A percentile compares a stretch with the other conserved stretches of the same genome.
Evolutionary conservation across 2,888 invertebrate species (phyloP).

Genomic region (Scaptomyza polygonia): DNA sequence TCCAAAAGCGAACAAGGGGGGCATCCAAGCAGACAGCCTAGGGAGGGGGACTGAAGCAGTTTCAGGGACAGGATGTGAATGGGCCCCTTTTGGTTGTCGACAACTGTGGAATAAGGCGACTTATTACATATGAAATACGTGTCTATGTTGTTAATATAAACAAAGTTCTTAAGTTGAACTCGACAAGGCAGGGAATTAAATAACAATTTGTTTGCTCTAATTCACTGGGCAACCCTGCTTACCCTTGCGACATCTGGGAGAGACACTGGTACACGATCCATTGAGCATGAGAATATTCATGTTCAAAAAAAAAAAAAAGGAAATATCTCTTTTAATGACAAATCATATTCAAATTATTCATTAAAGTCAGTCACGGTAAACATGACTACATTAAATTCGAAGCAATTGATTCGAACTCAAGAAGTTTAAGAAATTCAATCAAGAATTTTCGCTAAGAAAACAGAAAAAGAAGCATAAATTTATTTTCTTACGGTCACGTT

Average conservation of each 20-base stretch:
- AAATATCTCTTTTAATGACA: constrained; percentile 15
- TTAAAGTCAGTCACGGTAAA: constrained; percentile 13
- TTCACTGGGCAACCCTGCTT: constrained; percentile 8
- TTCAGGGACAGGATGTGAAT: constrained; percentile 68
- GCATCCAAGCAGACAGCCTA: constrained; percentile 20
- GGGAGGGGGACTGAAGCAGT: not conserved
- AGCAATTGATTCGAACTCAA: too few species aligned
- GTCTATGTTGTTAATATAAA: constrained; percentile 40
- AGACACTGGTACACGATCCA: not conserved
- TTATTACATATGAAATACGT: constrained; percentile 68
- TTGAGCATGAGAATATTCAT: constrained; percentile 2
- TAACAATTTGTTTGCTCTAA: constrained; percentile 51
- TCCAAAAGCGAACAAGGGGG: constrained; percentile 10
- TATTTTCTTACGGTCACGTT: constrained; percentile 4
- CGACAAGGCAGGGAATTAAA: constrained; percentile 46
- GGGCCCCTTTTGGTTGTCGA: constrained; percentile 77
- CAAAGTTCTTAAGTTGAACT: constrained; percentile 29
- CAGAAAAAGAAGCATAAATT: too few species aligned
- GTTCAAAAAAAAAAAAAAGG: not conserved
- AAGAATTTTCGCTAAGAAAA: too few species aligned
- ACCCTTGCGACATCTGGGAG: not conserved
- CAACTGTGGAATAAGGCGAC: constrained; percentile 48
- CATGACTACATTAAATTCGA: not conserved
- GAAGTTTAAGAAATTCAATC: too few species aligned
- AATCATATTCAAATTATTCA: constrained; percentile 5